Base-by-base conservation (phyloP, 1,140 invertebrate genomes). In the Hylaeus volcanicus region DNA sequence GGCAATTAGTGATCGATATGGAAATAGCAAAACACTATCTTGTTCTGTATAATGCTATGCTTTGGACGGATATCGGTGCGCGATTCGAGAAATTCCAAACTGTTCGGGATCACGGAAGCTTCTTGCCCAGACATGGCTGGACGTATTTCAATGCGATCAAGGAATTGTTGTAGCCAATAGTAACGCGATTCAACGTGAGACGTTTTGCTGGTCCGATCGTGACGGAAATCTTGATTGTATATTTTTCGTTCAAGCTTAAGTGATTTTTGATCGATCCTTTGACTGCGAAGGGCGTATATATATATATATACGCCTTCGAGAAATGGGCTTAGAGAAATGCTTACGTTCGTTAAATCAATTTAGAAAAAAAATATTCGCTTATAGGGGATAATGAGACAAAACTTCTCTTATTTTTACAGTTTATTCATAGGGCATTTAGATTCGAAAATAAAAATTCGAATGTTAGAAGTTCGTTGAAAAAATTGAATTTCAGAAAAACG, bases 1-100 rank as follows among this genome's bases (percentile, higher is more conserved):
- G 41, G 0, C 9, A 41, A 26, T 2, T n/a, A 51, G 43, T 26
- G 26, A 39, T 51, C 65, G 55, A 61, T 43, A 39, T 39, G 75
- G 60, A 48, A 66, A 81, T 41, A 37, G 55, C 39, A 15, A 53
- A 39, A 43, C 51, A 48, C 26, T 39, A 48, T 58, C 45, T 14
- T 11, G 5, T 65, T 43, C 1, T 51, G 48, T n/a, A 55, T 55
- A 65, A 55, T 64, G 15, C 15, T 45, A 48, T 66, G 63, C 63
- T 66, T 43, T 55, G 74, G 12, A 70, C 53, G 75, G 26, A 2
- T 69, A 3, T 12, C 39, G 37, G n/a, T 12, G 63, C 48, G 58
- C 56, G 61, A 83, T 60, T 39, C 53, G 81, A 74, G 70, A 84
- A 80, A 84, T 69, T 56, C 41, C 45, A 56, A 85, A 85, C 69